Conservation (phyloP, 2,888 invertebrate species). For the Amphiduros pacificus region DNA sequence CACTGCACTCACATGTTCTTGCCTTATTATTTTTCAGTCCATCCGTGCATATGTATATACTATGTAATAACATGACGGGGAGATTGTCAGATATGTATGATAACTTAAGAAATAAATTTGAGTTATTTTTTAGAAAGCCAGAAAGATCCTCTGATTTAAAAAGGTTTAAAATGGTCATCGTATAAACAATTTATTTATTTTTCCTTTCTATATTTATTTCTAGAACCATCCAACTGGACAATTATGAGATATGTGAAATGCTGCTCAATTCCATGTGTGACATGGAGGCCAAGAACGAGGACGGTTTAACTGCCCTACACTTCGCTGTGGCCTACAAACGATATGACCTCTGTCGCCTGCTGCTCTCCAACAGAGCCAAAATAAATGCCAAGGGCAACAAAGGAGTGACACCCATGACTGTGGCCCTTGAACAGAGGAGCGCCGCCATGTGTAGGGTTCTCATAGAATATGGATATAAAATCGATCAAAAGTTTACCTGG, state of each 20-base stretch:
- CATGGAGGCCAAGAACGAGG: conserved; percentile 42
- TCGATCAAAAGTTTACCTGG: conserved; percentile 45
- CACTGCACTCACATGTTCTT: no score
- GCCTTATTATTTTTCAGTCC: no score
- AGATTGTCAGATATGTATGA: no score
- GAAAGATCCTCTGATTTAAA: no score
- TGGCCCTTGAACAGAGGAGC: conserved; percentile 49
- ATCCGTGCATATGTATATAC: no score
- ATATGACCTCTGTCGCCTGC: conserved; percentile 44
- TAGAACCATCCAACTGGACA: conserved; percentile 49
- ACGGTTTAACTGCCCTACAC: conserved; percentile 49
- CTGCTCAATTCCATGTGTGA: conserved; percentile 49
- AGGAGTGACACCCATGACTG: conserved; percentile 49
- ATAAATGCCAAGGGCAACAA: conserved; percentile 41
- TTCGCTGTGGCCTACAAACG: conserved; percentile 46
- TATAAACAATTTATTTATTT: no score
- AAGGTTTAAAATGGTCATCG: no score
- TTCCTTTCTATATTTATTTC: no score
- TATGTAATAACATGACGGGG: no score
- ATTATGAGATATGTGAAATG: conserved; percentile 42
- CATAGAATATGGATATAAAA: conserved; percentile 46
- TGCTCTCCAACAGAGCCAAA: conserved; percentile 40
- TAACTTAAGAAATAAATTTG: no score
- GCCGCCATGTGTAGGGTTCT: conserved; percentile 45
- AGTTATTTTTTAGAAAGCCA: no score